A percentile compares a stretch with the other conserved stretches of the same genome.
Evolutionary conservation across 2,888 invertebrate genomes (phyloP).

Genomic region (Aphodius sticticus): DNA sequence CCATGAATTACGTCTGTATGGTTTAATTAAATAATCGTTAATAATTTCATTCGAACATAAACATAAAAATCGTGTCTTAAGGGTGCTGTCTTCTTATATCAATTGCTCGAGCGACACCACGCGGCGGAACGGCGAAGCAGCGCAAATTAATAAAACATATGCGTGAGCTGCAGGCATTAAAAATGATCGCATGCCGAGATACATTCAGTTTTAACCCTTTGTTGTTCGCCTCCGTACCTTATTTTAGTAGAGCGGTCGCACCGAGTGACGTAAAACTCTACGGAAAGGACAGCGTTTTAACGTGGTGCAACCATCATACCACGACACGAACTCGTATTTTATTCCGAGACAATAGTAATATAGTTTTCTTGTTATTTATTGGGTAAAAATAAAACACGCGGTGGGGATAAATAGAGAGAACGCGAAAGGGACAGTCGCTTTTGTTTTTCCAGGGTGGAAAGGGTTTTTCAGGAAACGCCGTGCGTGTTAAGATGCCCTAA

Average conservation of each 20-base stretch:
- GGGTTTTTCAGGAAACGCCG: conserved; percentile 4
- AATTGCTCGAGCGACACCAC: background rate
- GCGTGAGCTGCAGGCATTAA: conserved; percentile 59
- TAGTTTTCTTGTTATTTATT: conserved; percentile 53
- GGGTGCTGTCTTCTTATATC: background rate
- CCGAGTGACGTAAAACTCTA: conserved; percentile 11
- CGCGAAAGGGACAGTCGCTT: background rate
- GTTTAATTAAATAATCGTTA: background rate
- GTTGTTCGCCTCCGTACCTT: conserved; percentile 16
- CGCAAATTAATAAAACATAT: conserved; percentile 56
- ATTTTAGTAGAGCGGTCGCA: background rate
- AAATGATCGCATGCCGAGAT: conserved; percentile 54
- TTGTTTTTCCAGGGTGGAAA: background rate
- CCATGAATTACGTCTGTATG: too few species aligned
- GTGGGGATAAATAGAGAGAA: background rate
- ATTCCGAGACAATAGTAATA: conserved; percentile 51
- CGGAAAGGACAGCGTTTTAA: background rate
- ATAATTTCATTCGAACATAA: background rate
- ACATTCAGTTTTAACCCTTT: conserved; percentile 51
- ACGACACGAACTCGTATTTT: conserved; percentile 41
- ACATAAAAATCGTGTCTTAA: background rate
- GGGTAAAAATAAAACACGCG: conserved; percentile 51
- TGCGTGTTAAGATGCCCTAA: background rate
- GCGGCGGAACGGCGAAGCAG: background rate
- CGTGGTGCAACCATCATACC: conserved; percentile 33